A percentile compares a stretch with the other conserved stretches of the same genome.
Evolutionary conservation across 1,140 invertebrate species (phyloP).

Genomic region (Fopius arisanus): DNA sequence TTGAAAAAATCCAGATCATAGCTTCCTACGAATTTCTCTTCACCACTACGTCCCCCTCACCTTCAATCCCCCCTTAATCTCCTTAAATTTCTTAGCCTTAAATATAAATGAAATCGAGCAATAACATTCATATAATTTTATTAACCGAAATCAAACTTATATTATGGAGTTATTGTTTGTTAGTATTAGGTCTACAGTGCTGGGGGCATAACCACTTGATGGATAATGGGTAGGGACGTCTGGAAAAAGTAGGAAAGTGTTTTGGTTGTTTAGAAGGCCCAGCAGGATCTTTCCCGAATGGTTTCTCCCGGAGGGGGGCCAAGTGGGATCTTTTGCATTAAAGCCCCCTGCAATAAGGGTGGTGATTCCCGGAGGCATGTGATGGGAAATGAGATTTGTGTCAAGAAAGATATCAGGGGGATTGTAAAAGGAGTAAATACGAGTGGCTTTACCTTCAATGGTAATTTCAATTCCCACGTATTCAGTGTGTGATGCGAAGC

Average conservation of each 20-base stretch:
- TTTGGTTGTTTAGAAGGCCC: not conserved
- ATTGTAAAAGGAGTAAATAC: not conserved
- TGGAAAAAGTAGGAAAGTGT: not conserved
- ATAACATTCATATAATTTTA: not conserved
- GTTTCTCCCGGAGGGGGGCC: not conserved
- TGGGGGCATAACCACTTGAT: not conserved
- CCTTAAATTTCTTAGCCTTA: not conserved
- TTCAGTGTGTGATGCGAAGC: not conserved
- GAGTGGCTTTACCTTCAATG: not conserved
- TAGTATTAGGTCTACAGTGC: not conserved
- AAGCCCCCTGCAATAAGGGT: not conserved
- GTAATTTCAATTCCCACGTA: not conserved
- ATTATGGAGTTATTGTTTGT: not conserved
- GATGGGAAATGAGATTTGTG: not conserved
- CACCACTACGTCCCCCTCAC: not conserved
- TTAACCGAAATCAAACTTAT: not conserved
- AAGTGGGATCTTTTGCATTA: not conserved
- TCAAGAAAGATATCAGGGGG: not conserved
- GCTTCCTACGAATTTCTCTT: not conserved
- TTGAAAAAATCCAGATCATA: not conserved
- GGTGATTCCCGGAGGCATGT: too few species aligned
- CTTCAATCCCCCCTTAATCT: not conserved
- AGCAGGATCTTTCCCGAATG: not conserved
- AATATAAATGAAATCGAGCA: not conserved
- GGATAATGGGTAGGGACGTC: not conserved